These are phyloP conservation scores for Megaceryle torquata DNA, from an alignment of 2,113 vertebrate genomes.

Conservation along the genomic window DNA sequence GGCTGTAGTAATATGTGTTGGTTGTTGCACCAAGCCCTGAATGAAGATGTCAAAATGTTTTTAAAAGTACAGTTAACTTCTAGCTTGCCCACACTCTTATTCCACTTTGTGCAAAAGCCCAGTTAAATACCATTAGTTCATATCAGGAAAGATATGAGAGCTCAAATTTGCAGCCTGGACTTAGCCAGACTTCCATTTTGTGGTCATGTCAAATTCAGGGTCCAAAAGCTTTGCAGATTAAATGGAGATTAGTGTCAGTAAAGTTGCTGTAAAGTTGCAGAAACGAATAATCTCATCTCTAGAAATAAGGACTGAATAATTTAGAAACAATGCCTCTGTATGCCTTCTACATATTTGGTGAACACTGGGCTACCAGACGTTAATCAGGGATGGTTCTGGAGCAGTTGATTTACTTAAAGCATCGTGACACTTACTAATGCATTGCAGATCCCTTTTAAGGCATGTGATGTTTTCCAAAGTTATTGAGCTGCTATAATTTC, in stretches of 20 bases:
- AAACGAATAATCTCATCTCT: neutral
- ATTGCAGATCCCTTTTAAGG: neutral
- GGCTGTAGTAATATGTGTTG: neutral
- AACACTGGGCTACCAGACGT: neutral
- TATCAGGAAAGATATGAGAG: neutral
- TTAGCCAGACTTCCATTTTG: neutral
- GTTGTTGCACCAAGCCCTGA: neutral
- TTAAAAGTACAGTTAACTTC: neutral
- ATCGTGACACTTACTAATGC: neutral
- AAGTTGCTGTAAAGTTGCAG: neutral
- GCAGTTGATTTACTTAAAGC: neutral
- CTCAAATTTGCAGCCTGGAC: neutral
- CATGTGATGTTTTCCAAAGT: conserved; percentile 10
- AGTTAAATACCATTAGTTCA: neutral
- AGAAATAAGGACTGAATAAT: neutral
- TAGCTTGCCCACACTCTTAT: neutral
- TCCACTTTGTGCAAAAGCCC: neutral
- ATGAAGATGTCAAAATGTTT: neutral
- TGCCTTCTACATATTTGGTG: neutral
- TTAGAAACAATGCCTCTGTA: neutral
- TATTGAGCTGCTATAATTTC: neutral
- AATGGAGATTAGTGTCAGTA: neutral
- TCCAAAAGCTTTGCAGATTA: neutral
- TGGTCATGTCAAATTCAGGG: neutral
- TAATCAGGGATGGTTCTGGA: neutral